Conservation (phyloP, 2,113 vertebrate species). For the Melanostigma gelatinosum region DNA sequence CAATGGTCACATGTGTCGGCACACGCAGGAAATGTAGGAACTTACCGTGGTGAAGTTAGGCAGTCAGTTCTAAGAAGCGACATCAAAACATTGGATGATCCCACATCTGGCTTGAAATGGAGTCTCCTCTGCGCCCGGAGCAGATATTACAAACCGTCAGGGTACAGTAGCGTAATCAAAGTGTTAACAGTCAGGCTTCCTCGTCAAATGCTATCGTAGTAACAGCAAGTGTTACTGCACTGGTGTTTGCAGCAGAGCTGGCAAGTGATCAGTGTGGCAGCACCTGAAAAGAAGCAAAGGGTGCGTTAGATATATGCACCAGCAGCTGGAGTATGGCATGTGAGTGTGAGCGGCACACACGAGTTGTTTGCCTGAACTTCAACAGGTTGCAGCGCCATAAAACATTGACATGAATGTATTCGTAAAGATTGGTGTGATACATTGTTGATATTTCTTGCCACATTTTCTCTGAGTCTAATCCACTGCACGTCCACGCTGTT, state of each 20-base stretch:
- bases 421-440: too few relatives aligned
- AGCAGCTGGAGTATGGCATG: neutral
- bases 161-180: too few relatives aligned
- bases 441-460: too few relatives aligned
- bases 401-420: too few relatives aligned
- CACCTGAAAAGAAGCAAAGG: neutral
- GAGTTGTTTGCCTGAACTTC: too few relatives aligned
- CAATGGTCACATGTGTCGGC: too few relatives aligned
- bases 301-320: conserved; percentile 4
- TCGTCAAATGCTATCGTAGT: neutral
- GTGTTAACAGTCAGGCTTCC: neutral
- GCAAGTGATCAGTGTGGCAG: neutral
- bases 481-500: neutral
- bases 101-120: neutral
- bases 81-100: neutral
- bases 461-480: neutral
- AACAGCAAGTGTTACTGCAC: neutral
- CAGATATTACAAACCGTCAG: neutral
- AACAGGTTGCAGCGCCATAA: neutral
- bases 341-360: neutral
- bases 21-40: too few relatives aligned
- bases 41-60: neutral
- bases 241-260: neutral
- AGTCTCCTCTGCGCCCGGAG: neutral
- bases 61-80: too few relatives aligned